phyloP scores from a whole-genome alignment of 2,888 invertebrate species.

The Cryptophagus acutangulus region DNA sequence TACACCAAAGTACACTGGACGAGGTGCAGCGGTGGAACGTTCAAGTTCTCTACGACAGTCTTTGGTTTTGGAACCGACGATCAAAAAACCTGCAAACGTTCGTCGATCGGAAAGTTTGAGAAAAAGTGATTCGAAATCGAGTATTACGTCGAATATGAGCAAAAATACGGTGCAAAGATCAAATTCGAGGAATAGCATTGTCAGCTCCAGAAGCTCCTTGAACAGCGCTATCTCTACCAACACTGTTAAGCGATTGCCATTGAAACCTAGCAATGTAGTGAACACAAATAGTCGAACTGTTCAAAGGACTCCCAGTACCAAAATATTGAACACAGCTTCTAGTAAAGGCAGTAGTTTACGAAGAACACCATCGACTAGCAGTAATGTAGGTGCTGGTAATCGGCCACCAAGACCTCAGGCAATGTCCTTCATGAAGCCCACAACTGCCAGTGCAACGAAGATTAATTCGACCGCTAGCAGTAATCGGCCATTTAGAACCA shows the following conservation, averaged over 20 bases:
- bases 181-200: constrained; percentile 70
- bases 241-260: constrained; percentile 68
- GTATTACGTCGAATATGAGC: constrained; percentile 25
- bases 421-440: constrained; percentile 77
- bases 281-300: constrained; percentile 21
- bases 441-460: constrained; percentile 77
- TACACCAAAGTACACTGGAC: neutral
- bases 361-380: constrained; percentile 52
- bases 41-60: constrained; percentile 30
- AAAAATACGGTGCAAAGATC: constrained; percentile 67
- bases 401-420: constrained; percentile 42
- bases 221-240: constrained; percentile 75
- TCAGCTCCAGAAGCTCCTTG: constrained; percentile 77
- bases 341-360: constrained; percentile 5
- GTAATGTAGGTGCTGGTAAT: constrained; percentile 2
- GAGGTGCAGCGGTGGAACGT: no score
- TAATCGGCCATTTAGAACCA: constrained; percentile 24
- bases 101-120: constrained; percentile 44
- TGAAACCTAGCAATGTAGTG: constrained; percentile 39
- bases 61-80: constrained; percentile 13
- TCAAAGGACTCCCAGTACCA: constrained; percentile 30
- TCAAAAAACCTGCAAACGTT: constrained; percentile 43
- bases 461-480: constrained; percentile 19
- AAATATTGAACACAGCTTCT: constrained; percentile 14
- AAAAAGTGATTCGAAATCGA: constrained; percentile 42